phyloP scores from a whole-genome alignment of 2,888 invertebrate species.

The Chalcis sispes region DNA sequence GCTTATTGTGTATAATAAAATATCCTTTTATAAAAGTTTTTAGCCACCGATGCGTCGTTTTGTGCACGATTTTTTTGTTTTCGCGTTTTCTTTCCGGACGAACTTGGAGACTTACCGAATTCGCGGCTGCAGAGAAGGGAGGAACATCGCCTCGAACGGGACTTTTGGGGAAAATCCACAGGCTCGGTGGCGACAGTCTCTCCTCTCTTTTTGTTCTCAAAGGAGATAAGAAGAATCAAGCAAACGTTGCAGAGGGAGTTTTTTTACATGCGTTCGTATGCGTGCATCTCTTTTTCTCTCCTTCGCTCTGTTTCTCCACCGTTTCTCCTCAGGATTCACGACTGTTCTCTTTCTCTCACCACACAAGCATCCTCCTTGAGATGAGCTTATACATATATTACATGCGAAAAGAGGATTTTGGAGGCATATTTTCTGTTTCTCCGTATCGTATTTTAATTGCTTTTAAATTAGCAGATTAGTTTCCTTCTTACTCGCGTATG shows the following conservation, averaged over 20 bases:
- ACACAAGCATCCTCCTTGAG: conserved; percentile 1
- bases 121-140: conserved; percentile 42
- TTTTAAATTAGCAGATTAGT: not conserved
- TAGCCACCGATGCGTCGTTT: not conserved
- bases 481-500: not conserved
- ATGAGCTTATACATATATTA: not conserved
- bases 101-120: conserved; percentile 38
- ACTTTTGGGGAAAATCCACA: conserved; percentile 48
- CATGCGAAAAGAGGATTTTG: not conserved
- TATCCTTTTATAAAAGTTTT: not conserved
- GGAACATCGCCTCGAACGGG: conserved; percentile 45
- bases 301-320: not conserved
- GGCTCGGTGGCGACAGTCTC: conserved; percentile 28
- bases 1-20: too few species aligned
- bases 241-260: conserved; percentile 10
- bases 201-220: conserved; percentile 12
- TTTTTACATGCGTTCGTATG: conserved; percentile 22
- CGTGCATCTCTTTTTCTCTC: not conserved
- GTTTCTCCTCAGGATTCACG: conserved; percentile 9
- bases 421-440: too few species aligned
- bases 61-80: not conserved
- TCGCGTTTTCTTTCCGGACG: not conserved
- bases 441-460: too few species aligned
- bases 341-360: conserved; percentile 2
- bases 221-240: conserved; percentile 29